Evolutionary conservation across 2,113 vertebrate genomes (phyloP).

Genomic region (Panthera leo): DNA sequence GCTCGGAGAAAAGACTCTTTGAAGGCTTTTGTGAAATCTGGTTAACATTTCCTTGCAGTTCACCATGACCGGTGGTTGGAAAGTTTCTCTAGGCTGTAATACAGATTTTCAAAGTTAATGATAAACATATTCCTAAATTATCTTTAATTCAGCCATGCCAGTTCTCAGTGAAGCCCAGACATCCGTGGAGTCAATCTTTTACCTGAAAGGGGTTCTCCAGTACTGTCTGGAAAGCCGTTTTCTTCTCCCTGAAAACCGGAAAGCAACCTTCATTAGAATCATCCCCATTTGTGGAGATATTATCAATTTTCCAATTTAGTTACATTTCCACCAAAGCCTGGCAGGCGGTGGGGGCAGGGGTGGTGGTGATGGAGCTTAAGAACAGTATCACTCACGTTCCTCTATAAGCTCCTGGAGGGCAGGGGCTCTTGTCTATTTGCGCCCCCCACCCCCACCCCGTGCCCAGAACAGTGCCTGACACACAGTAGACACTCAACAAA

Average conservation of each 20-base stretch:
- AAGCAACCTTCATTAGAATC: slow-evolving; percentile 64
- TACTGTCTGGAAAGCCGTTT: slow-evolving; percentile 79
- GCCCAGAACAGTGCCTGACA: background rate
- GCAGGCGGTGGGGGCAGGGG: no score
- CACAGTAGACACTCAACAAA: background rate
- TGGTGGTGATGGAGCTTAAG: background rate
- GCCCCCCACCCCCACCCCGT: no score
- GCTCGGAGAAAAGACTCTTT: background rate
- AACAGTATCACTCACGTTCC: no score
- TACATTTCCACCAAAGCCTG: background rate
- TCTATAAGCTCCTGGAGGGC: background rate
- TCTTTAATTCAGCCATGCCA: background rate
- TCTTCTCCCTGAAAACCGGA: slow-evolving; percentile 86
- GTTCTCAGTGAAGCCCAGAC: background rate
- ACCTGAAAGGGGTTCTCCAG: slow-evolving; percentile 83
- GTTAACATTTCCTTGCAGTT: background rate
- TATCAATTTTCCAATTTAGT: background rate
- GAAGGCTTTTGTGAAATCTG: background rate
- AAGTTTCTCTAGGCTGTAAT: background rate
- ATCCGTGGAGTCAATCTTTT: slow-evolving; percentile 39
- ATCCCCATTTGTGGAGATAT: background rate
- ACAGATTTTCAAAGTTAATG: background rate
- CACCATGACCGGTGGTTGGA: background rate
- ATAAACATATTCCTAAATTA: background rate
- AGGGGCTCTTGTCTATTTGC: background rate